Percentiles rank a stretch among this genome's conserved stretches.
phyloP scores from a whole-genome alignment of 2,888 invertebrate species.

The Gryllus longicercus region DNA sequence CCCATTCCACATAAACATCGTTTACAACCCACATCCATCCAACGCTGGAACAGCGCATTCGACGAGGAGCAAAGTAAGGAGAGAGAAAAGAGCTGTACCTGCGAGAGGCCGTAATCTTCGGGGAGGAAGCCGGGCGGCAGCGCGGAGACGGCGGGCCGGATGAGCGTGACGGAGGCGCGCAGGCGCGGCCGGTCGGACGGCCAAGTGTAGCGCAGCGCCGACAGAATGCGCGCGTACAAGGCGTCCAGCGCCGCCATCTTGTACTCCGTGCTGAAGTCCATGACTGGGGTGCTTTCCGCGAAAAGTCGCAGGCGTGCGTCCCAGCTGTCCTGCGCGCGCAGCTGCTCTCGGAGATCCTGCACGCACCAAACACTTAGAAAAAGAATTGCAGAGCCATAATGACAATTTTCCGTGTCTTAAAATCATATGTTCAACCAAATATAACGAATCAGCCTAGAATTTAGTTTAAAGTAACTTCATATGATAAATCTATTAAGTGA shows the following conservation, averaged over 20 bases:
- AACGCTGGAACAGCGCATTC: too few species aligned
- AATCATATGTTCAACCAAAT: too few species aligned
- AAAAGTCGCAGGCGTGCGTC: neutral
- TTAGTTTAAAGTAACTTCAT: too few species aligned
- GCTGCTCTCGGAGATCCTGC: too few species aligned
- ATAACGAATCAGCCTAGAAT: too few species aligned
- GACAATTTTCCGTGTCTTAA: too few species aligned
- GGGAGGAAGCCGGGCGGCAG: constrained; percentile 50
- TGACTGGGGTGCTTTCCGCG: constrained; percentile 34
- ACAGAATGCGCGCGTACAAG: constrained; percentile 56
- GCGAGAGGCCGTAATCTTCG: constrained; percentile 62
- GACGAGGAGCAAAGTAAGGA: too few species aligned
- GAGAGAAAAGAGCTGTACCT: constrained; percentile 40
- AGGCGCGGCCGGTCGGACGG: constrained; percentile 42
- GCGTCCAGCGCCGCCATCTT: constrained; percentile 47
- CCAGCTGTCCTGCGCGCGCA: neutral
- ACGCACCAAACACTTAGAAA: too few species aligned
- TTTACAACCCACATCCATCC: too few species aligned
- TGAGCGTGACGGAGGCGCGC: constrained; percentile 57
- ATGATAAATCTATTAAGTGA: too few species aligned
- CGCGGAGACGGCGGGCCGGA: constrained; percentile 58
- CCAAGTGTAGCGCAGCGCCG: constrained; percentile 53
- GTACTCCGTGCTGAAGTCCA: constrained; percentile 46
- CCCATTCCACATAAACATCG: too few species aligned
- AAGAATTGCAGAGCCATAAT: too few species aligned